Evolutionary conservation across 2,113 vertebrate genomes (phyloP), one percentile per base, ranked within the genome.

Genomic region (Scophthalmus maximus): DNA sequence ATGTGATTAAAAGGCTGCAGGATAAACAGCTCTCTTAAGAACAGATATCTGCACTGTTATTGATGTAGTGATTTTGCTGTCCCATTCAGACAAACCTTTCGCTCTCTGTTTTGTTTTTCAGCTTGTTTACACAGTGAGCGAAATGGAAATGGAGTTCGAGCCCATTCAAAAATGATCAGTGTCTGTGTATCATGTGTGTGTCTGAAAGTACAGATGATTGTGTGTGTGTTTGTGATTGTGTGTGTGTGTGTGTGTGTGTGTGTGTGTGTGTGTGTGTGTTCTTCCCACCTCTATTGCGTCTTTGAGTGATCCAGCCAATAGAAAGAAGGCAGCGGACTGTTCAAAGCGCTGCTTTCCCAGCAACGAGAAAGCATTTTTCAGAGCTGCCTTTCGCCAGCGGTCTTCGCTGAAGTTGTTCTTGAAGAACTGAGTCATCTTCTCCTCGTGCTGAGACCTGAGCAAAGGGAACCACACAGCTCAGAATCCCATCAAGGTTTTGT

Each of bases 361-460:
- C 89, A 99, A 91, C 68, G 97, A 95, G 87, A 99, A 99, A 58
- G 98, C 98, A 22, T 99, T 99, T 90, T 99, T 99, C 87, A 99
- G 92, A 71, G 98, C 98, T 20, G 98, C 98, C 90, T 96, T 98
- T 59, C 98, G 93, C 98, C 98, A 99, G 63, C 96, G 94, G 51
- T 99, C 97, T 93, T 99, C 98, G 56, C 49, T 95, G 93, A 99
- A 99, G 90, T 98, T 99, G 87, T 98, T 96, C 83, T 97, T 99
- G 91, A 99, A 99, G 90, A 99, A 99, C 52, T 94, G 91, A 52
- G 98, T 99, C 98, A 99, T 99, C 92, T 98, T 99, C 75, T 98
- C 95, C 59, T 99, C 97, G 0, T 97, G 95, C 82, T 98, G 97
- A 77, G 98, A 98, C 85, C 98, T 99, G 81, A 60, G 57, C 44